Base-by-base conservation (phyloP, 2,113 vertebrate species). In the Neolamprologus ventralis region DNA sequence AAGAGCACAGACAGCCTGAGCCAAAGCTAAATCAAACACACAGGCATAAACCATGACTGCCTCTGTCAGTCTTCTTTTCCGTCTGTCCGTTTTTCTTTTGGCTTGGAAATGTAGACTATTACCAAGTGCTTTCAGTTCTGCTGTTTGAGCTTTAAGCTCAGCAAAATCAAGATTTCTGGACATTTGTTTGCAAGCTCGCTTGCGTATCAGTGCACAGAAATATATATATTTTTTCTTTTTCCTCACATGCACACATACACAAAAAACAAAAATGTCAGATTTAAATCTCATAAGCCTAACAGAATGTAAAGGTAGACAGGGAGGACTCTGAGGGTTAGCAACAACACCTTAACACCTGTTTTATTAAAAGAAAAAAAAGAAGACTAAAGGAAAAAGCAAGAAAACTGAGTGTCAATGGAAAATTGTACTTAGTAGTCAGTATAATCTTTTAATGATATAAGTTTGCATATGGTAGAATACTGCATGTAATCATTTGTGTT, bases 1-100 rank as follows among this genome's bases (percentile, higher is more conserved):
- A 78, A 58, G 88, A 91, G 90, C 51, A n/a, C 33, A 54, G 88
- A 88, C 82, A 88, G 85, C 49, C 58, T 17, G 87, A 80, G 53
- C 86, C 79, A 47, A 88, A 55, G 81, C 83, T 84, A 40, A 84
- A 23, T 86, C 53, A 65, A 80, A 73, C 53, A 81, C 11, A 23
- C 9, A 53, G 49, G 63, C 75, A 58, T 31, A 83, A 80, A 21
- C 57, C 7, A 60, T 16, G 54, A 42, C 73, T 54, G 65, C 19
- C 80, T 81, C 60, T 1, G 81, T 91, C 87, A 45, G 55, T 85
- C 71, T 86, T 6, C 7, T 49, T 87, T 89, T 91, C 57, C 26
- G n/a, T 81, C 85, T 55, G 83, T 53, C 49, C 6, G 0, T 51
- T 89, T 85, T 80, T 84, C 86, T 85, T 63, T 90, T 54, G 85